These are phyloP conservation scores for Myotis findleyi DNA, from an alignment of 2,797 vertebrate species.

Conservation along the genomic window DNA sequence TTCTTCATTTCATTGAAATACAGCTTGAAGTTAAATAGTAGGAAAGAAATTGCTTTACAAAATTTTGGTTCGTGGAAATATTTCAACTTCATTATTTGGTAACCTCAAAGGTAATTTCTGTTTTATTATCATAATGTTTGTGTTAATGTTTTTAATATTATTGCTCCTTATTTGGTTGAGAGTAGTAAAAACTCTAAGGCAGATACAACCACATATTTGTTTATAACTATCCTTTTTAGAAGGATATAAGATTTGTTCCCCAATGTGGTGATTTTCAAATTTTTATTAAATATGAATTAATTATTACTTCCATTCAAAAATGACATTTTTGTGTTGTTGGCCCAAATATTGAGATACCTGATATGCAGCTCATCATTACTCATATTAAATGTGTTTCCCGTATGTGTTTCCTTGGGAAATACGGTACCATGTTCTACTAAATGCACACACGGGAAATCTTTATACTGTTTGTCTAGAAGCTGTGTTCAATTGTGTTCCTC, in stretches of 20 bases:
- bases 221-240: not conserved
- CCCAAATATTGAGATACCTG: not conserved
- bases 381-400: not conserved
- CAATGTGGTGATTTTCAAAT: not conserved
- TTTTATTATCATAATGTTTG: not conserved
- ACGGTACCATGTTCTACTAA: not conserved
- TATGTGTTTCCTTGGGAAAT: not conserved
- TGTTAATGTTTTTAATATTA: not conserved
- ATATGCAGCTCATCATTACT: not conserved
- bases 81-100: not conserved
- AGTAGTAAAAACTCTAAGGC: not conserved
- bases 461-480: not conserved
- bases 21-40: not conserved
- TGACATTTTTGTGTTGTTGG: not conserved
- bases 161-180: not conserved
- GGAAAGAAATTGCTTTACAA: not conserved
- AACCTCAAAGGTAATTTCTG: not conserved
- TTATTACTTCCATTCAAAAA: not conserved
- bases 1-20: not conserved
- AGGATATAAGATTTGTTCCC: not conserved
- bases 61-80: not conserved
- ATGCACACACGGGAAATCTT: not conserved
- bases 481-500: not conserved
- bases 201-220: not conserved
- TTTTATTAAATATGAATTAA: not conserved